Evolutionary conservation across 2,888 invertebrate genomes (phyloP).

Genomic region (Lepidonotus clava): DNA sequence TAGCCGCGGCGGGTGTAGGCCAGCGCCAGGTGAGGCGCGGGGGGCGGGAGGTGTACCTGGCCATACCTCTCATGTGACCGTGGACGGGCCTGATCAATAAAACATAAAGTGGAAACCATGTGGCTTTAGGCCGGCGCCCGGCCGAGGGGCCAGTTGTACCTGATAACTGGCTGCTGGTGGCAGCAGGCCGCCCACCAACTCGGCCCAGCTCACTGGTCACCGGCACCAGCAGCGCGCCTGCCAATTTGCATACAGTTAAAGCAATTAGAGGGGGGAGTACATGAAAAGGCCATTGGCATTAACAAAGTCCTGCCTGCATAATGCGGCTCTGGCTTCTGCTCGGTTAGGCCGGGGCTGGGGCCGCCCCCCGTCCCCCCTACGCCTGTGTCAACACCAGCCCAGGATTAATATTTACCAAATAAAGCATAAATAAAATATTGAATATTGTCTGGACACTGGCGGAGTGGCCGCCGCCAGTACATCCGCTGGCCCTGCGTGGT

Average conservation of each 20-base stretch:
- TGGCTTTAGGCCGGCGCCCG: background rate
- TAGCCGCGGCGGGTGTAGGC: constrained; percentile 23
- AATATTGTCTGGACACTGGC: constrained; percentile 47
- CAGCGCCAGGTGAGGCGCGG: background rate
- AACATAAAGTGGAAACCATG: constrained; percentile 10
- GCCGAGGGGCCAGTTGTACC: background rate
- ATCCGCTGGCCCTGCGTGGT: background rate
- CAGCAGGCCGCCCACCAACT: background rate
- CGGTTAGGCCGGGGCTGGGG: background rate
- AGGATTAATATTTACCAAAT: constrained; percentile 55
- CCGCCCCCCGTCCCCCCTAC: no score
- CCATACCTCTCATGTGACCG: constrained; percentile 15
- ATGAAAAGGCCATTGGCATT: constrained; percentile 37
- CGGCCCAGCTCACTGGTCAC: constrained; percentile 30
- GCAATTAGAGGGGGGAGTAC: constrained; percentile 44
- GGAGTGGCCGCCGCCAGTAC: background rate
- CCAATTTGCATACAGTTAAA: constrained; percentile 50
- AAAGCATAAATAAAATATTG: constrained; percentile 48
- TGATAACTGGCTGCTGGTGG: background rate
- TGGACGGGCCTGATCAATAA: background rate
- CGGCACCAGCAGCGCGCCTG: background rate
- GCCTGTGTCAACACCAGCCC: constrained; percentile 11
- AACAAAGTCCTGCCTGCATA: background rate
- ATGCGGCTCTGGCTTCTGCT: background rate
- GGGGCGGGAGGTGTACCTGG: background rate